phyloP scores from a whole-genome alignment of 2,113 vertebrate genomes.

The Ammodytes marinus region DNA sequence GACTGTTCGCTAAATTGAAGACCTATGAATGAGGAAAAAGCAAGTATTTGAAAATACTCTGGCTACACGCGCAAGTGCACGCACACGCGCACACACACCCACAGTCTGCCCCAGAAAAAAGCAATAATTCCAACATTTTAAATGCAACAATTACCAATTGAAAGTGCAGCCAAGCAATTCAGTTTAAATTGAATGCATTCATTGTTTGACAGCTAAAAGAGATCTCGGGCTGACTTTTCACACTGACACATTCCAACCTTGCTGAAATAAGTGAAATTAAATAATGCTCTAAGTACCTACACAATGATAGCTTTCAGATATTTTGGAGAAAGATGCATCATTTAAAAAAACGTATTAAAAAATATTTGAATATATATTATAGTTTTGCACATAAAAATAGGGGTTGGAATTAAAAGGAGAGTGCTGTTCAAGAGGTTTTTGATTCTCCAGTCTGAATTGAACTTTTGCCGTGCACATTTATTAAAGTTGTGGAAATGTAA shows the following conservation, averaged over 20 bases:
- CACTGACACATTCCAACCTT: not conserved
- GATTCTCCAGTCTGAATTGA: not conserved
- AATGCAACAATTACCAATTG: slow-evolving; percentile 26
- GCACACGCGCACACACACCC: not conserved
- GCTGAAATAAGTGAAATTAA: not conserved
- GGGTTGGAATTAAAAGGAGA: no score
- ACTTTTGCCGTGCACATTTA: not conserved
- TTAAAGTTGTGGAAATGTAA: not conserved
- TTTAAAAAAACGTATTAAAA: not conserved
- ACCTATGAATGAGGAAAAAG: not conserved
- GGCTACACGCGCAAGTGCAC: not conserved
- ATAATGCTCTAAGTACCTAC: not conserved
- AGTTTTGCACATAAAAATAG: not conserved
- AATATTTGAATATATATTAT: not conserved
- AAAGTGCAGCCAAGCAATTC: not conserved
- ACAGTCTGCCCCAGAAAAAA: not conserved
- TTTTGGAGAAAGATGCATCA: not conserved
- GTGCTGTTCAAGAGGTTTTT: not conserved
- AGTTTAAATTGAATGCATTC: slow-evolving; percentile 17
- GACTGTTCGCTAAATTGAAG: not conserved
- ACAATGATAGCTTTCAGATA: not conserved
- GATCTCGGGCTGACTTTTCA: not conserved
- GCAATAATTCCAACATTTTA: slow-evolving; percentile 16
- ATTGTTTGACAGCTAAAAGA: slow-evolving; percentile 6
- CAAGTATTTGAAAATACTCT: not conserved